A percentile compares a stretch with the other conserved stretches of the same genome.
phyloP scores from a whole-genome alignment of 1,140 invertebrate species.

The Brachionus calyciflorus region DNA sequence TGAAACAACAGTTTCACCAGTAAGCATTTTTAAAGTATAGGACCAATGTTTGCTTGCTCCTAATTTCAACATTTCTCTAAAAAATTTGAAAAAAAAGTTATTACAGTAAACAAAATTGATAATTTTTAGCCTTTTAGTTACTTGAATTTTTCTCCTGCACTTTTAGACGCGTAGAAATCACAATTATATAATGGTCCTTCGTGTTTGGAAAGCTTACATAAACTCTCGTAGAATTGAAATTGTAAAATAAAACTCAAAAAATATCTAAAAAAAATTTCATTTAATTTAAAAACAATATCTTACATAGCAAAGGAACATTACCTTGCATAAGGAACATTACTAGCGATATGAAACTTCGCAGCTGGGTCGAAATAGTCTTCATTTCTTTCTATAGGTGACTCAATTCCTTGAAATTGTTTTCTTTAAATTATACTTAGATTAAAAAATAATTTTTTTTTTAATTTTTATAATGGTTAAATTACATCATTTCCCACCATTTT shows the following conservation, averaged over 20 bases:
- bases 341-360: conserved; percentile 52
- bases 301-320: too few species aligned
- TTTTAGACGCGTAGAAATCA: conserved; percentile 76
- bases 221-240: conserved; percentile 80
- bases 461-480: not conserved
- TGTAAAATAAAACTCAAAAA: conserved; percentile 84
- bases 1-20: conserved; percentile 70
- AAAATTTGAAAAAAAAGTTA: not conserved
- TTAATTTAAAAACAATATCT: too few species aligned
- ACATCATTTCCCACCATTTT: too few species aligned
- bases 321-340: conserved; percentile 52
- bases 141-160: conserved; percentile 66
- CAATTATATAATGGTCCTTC: conserved; percentile 76
- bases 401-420: too few species aligned
- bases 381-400: too few species aligned
- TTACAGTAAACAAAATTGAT: too few species aligned
- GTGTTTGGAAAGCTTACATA: conserved; percentile 76
- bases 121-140: too few species aligned
- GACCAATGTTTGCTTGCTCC: conserved; percentile 74
- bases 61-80: conserved; percentile 51
- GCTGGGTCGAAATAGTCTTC: too few species aligned
- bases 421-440: too few species aligned
- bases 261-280: conserved; percentile 62
- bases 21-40: conserved; percentile 73
- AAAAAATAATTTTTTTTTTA: too few species aligned